Conservation (phyloP, 2,888 invertebrate species). For the Tiliacea citrago region DNA sequence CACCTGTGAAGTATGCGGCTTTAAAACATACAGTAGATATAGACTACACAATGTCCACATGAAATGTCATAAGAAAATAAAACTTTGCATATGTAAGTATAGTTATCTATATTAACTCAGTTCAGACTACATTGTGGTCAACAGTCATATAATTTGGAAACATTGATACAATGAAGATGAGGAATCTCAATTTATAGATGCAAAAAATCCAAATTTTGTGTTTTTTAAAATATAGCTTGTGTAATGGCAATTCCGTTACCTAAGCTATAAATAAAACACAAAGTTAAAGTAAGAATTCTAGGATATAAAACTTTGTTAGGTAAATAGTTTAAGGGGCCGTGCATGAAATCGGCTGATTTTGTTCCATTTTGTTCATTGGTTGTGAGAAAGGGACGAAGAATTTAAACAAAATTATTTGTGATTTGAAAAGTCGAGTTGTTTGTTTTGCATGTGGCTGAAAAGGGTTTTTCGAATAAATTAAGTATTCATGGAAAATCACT, state of each 20-base stretch:
- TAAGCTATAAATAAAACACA: neutral
- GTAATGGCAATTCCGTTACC: neutral
- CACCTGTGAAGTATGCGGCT: constrained; percentile 94
- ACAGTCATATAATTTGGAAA: neutral
- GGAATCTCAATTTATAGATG: neutral
- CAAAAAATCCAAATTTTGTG: neutral
- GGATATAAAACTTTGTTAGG: neutral
- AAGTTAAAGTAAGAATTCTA: neutral
- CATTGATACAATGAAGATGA: neutral
- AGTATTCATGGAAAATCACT: too few relatives aligned
- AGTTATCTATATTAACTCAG: neutral
- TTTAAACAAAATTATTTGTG: too few relatives aligned
- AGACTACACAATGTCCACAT: constrained; percentile 94
- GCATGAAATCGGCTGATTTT: too few relatives aligned
- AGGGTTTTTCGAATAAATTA: too few relatives aligned
- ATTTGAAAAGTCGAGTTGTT: too few relatives aligned
- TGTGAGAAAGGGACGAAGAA: too few relatives aligned
- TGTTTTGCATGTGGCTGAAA: too few relatives aligned
- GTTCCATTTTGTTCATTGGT: too few relatives aligned
- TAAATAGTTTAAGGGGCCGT: neutral
- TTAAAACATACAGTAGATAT: constrained; percentile 93
- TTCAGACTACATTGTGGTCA: neutral
- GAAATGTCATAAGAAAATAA: constrained; percentile 93
- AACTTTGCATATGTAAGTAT: constrained; percentile 90
- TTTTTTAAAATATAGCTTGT: neutral